These are phyloP conservation scores for Triops longicaudatus DNA, from an alignment of 1,140 invertebrate species.

Conservation along the genomic window DNA sequence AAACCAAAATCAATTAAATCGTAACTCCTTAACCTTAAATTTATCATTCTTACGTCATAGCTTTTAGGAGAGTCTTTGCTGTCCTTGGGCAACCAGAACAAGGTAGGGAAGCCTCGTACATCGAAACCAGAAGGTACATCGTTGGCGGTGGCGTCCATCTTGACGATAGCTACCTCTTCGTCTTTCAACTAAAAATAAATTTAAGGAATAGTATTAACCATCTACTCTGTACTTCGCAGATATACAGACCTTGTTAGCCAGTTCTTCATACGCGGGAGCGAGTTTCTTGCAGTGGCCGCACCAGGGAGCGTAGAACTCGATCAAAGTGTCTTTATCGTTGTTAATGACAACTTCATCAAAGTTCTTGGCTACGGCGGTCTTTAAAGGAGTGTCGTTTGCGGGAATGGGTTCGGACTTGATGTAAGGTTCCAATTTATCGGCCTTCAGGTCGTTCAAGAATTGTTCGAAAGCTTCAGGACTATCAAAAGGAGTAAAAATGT, in stretches of 20 bases:
- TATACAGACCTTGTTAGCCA: slow-evolving; percentile 69
- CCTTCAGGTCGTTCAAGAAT: slow-evolving; percentile 81
- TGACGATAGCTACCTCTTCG: slow-evolving; percentile 88
- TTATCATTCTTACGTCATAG: slow-evolving; percentile 61
- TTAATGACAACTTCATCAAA: slow-evolving; percentile 92
- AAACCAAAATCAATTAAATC: slow-evolving; percentile 34
- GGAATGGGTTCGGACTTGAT: slow-evolving; percentile 93
- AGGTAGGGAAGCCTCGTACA: slow-evolving; percentile 93
- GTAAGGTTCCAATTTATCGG: slow-evolving; percentile 78
- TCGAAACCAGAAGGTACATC: slow-evolving; percentile 89
- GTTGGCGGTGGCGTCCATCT: slow-evolving; percentile 97
- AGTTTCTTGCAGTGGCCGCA: slow-evolving; percentile 98
- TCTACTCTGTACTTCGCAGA: not conserved
- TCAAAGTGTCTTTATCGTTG: slow-evolving; percentile 82
- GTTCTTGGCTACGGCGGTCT: slow-evolving; percentile 90
- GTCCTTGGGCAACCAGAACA: slow-evolving; percentile 89
- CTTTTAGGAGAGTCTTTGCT: slow-evolving; percentile 68
- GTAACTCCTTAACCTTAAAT: slow-evolving; percentile 24
- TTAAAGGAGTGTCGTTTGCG: slow-evolving; percentile 75
- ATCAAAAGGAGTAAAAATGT: slow-evolving; percentile 37
- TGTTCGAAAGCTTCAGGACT: slow-evolving; percentile 74
- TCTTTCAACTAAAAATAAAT: slow-evolving; percentile 53
- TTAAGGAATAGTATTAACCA: not conserved
- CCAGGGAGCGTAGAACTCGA: slow-evolving; percentile 99
- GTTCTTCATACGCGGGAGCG: slow-evolving; percentile 84